Base-by-base conservation (phyloP, 2,113 vertebrate genomes). In the Lontra canadensis region DNA sequence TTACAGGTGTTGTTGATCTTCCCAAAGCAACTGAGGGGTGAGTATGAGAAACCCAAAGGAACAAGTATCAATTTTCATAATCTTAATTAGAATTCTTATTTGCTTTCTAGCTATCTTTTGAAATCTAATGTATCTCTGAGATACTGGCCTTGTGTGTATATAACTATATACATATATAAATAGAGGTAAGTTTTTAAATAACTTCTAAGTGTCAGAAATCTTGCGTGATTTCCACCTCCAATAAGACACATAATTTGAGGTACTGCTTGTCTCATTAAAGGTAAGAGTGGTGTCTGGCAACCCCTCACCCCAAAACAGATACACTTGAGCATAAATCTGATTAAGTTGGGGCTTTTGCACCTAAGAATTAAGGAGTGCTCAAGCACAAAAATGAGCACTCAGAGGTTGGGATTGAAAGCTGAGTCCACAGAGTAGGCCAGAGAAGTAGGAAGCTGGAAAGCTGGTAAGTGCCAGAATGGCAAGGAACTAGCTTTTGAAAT, bases 51-150 rank as follows among this genome's bases (percentile, higher is more conserved):
- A 73, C 36, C 15, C 59, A 90, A 39, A 71, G 4, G 36, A 83
- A 1, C 61, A 95, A 67, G 74, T 96, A 23, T 44, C 44, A 94
- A 26, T 61, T 25, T 34, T 91, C 67, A 17, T 80, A 94, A 47
- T 88, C 25, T 81, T 90, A 91, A 52, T 73, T 73, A 94, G 57
- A 95, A 57, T 82, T 95, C 57, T 42, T 88, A 65, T 31, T 96
- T 95, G n/a, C 31, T 34, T 86, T 18, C 14, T 23, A 55, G 31
- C 49, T 61, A 36, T 61, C 92, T 79, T 94, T 79, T 84, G 63
- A 96, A 6, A 39, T 79, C 25, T 83, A 61, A 12, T 59, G 25
- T 87, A 86, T 95, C 47, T 95, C 39, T 55, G 21, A 90, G 44
- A 57, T 90, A 88, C 3, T 94, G 59, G 29, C 73, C 47, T 71